These are phyloP conservation scores for Cassiopea andromeda DNA, from an alignment of 30 jellyfish, hydroid and myxozoan species.

Conservation along the genomic window DNA sequence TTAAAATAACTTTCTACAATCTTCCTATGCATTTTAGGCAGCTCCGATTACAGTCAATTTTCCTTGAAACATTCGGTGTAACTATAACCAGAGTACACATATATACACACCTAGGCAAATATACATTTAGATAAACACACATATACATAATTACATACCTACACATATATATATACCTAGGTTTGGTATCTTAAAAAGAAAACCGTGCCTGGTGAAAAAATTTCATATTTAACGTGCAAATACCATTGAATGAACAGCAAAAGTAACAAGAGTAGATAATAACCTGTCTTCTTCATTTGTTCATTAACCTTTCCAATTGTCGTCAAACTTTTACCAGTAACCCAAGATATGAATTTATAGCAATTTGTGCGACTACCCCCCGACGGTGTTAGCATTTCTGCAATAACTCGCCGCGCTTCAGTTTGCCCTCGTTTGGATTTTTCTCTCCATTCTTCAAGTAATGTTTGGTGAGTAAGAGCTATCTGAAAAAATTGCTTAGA, in stretches of 20 bases:
- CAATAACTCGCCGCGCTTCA: conserved; percentile 97
- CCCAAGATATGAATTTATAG: conserved; percentile 83
- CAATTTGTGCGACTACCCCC: conserved; percentile 97
- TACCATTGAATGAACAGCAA: background rate
- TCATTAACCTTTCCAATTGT: conserved; percentile 95
- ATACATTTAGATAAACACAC: too few relatives aligned
- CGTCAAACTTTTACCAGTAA: conserved; percentile 91
- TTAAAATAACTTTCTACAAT: too few relatives aligned
- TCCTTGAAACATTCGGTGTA: too few relatives aligned
- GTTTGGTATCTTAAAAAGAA: background rate
- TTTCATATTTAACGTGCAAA: background rate
- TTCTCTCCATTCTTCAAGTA: conserved; percentile 90
- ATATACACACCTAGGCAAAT: too few relatives aligned
- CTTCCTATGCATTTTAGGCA: too few relatives aligned
- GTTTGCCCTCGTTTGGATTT: conserved; percentile 84
- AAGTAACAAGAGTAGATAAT: background rate
- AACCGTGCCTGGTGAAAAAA: background rate
- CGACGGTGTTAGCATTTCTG: conserved; percentile 97
- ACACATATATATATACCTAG: background rate
- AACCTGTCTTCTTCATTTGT: conserved; percentile 96
- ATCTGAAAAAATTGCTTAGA: conserved; percentile 48
- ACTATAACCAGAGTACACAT: too few relatives aligned
- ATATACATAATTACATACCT: too few relatives aligned
- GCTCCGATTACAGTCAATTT: too few relatives aligned
- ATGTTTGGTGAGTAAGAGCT: conserved; percentile 81